These are phyloP conservation scores for Polietes domitor DNA, from an alignment of 2,888 invertebrate species.

Conservation along the genomic window DNA sequence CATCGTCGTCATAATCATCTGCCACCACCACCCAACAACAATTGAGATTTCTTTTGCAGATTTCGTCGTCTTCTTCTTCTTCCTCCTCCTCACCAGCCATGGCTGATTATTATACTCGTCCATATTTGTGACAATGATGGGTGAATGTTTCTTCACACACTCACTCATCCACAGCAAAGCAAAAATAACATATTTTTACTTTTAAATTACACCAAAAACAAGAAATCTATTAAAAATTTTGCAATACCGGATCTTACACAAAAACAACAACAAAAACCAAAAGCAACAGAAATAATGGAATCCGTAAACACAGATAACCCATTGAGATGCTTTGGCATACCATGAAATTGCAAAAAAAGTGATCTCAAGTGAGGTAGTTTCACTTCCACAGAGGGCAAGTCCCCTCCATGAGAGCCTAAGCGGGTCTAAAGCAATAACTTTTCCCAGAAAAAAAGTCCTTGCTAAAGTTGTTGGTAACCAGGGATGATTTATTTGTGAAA, in stretches of 20 bases:
- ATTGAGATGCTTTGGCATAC: background rate
- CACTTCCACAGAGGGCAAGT: too few species aligned
- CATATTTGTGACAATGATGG: conserved; percentile 57
- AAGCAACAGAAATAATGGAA: conserved; percentile 3
- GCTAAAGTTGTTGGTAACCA: too few species aligned
- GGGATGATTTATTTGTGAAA: too few species aligned
- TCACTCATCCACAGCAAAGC: background rate
- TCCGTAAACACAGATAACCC: background rate
- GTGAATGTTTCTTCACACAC: conserved; percentile 58
- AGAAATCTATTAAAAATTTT: conserved; percentile 42
- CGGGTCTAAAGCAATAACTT: too few species aligned
- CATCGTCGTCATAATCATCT: background rate
- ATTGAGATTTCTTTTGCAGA: conserved; percentile 54
- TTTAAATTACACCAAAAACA: conserved; percentile 35
- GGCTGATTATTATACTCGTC: background rate
- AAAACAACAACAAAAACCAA: background rate
- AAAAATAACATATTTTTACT: conserved; percentile 49
- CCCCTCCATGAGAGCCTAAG: too few species aligned
- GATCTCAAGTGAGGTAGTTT: too few species aligned
- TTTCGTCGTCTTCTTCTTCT: background rate
- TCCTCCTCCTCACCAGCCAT: background rate
- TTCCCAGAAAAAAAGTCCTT: too few species aligned
- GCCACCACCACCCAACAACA: conserved; percentile 25
- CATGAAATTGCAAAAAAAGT: too few species aligned
- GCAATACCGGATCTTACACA: conserved; percentile 61